These are phyloP conservation scores for Hippolais icterina DNA, from an alignment of 2,113 vertebrate species.

Conservation along the genomic window DNA sequence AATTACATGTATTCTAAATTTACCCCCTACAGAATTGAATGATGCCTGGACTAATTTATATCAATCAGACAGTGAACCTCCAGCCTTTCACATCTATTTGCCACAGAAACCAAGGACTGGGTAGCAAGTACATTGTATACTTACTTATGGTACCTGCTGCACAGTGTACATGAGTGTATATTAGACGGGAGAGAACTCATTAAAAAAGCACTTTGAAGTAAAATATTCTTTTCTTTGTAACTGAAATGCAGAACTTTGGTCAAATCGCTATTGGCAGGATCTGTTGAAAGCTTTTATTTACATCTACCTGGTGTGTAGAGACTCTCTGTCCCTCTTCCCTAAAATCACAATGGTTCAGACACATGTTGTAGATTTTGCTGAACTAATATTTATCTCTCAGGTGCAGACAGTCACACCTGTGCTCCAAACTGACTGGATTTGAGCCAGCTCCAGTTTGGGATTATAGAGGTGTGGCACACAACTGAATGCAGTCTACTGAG, in stretches of 20 bases:
- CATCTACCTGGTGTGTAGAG: background rate
- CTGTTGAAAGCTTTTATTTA: background rate
- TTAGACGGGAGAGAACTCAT: background rate
- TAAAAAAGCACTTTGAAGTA: background rate
- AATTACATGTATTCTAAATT: background rate
- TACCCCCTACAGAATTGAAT: background rate
- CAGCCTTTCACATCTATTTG: background rate
- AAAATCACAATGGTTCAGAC: background rate
- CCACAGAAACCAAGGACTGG: background rate
- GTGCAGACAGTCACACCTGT: constrained; percentile 15
- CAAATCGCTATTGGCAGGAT: background rate
- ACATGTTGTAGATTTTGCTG: background rate
- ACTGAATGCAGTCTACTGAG: background rate
- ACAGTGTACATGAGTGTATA: too few relatives aligned
- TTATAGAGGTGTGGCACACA: background rate
- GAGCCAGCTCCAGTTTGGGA: background rate
- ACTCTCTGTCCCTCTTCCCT: background rate
- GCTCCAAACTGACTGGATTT: background rate
- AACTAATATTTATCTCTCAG: constrained; percentile 7
- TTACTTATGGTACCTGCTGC: background rate
- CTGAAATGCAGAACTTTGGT: background rate
- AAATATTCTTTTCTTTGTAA: background rate
- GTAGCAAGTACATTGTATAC: background rate
- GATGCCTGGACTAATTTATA: background rate
- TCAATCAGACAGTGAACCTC: background rate